Evolutionary conservation across 2,113 vertebrate genomes (phyloP), one percentile per base, ranked within the genome.

Genomic region (Pelecanus crispus): DNA sequence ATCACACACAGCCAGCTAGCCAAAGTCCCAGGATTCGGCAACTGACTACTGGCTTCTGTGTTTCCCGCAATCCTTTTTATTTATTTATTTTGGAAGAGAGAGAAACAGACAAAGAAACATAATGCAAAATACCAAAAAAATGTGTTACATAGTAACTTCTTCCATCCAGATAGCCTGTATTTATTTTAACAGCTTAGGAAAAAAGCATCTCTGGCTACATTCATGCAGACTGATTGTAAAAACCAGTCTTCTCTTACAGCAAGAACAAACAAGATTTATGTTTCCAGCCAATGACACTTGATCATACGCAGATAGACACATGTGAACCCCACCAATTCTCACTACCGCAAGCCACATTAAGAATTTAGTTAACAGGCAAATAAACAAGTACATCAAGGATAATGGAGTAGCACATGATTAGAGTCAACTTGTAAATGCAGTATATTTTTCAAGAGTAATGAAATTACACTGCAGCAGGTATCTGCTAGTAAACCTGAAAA

Each of bases 301-400:
- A 67, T 59, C 59, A 15, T 4, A 45, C 1, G 17, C 22, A 58
- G 28, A 59, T 13, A 88, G 45, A 56, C n/a, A 55, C n/a, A 44
- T 44, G 86, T 61, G 80, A 94, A 61, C 9, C 45, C 47, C 88
- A 95, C 66, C 77, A 83, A 78, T 92, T n/a, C 72, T 75, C 86
- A 70, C 25, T 31, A 68, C 7, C 83, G 83, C 17, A 71, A 90
- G 81, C 32, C 67, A 65, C 70, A 28, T 79, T 24, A 81, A 31
- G 29, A 45, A 65, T 47, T 65, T 29, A 92, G 49, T 77, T 86
- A 94, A 59, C 80, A 81, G 91, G 38, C 86, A 91, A 90, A 95
- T 73, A 91, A 95, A 80, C 92, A 94, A 95, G 83, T 81, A 84
- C 83, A 86, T 92, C 91, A 96, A 81, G 61, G 59, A 84, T 92